Conservation (phyloP, 2,113 vertebrate species). For the Platysternon megacephalum region DNA sequence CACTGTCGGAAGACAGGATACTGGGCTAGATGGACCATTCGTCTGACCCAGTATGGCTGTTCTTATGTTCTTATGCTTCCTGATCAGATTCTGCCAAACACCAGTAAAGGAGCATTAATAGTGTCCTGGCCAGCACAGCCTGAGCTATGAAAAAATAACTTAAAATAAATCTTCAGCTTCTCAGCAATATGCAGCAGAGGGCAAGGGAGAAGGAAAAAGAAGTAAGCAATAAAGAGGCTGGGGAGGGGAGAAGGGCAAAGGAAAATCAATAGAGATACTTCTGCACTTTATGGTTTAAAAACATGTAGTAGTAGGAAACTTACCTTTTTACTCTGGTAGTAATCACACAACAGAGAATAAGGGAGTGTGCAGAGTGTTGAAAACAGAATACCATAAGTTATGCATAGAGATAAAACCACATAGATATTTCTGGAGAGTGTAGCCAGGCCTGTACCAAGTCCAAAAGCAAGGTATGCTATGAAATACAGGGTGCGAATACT, state of each 20-base stretch:
- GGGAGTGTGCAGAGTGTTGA: slow-evolving; percentile 97
- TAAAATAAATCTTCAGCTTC: neutral
- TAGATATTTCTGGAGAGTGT: slow-evolving; percentile 94
- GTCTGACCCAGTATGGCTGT: neutral
- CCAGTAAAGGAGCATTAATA: neutral
- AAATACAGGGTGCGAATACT: slow-evolving; percentile 94
- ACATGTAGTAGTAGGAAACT: neutral
- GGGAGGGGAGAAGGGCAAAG: neutral
- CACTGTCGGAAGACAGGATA: neutral
- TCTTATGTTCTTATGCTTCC: neutral
- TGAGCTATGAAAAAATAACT: neutral
- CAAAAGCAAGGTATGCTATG: slow-evolving; percentile 94
- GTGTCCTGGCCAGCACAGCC: neutral
- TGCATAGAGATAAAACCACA: slow-evolving; percentile 91
- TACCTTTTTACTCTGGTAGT: slow-evolving; percentile 97
- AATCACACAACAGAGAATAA: slow-evolving; percentile 97
- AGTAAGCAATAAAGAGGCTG: too few species aligned
- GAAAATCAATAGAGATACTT: neutral
- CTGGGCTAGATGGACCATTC: neutral
- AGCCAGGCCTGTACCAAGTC: slow-evolving; percentile 93
- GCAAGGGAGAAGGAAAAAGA: neutral
- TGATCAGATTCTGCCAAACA: neutral
- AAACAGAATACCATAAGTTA: slow-evolving; percentile 94
- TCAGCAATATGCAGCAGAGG: neutral
- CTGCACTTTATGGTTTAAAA: neutral